phyloP scores from a whole-genome alignment of 2,888 invertebrate genomes.

The Operophtera brumata region DNA sequence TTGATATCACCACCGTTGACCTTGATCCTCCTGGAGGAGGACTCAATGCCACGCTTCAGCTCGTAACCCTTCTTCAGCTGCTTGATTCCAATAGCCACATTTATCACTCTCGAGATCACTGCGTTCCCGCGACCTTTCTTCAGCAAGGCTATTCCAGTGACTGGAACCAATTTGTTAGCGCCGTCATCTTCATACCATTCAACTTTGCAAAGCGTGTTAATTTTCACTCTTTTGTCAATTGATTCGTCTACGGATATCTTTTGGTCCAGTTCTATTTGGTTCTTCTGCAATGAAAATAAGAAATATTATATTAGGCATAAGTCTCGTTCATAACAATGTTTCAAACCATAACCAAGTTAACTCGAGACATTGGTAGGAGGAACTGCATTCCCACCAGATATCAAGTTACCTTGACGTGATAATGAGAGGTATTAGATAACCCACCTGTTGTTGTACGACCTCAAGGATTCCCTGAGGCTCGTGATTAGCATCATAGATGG shows the following conservation, averaged over 20 bases:
- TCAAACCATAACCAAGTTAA: neutral
- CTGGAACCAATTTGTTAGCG: constrained; percentile 80
- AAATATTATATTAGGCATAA: neutral
- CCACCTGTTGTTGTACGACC: constrained; percentile 84
- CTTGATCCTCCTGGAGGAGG: constrained; percentile 81
- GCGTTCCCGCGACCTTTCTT: constrained; percentile 78
- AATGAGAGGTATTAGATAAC: neutral
- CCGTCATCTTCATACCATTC: constrained; percentile 85
- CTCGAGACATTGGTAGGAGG: neutral
- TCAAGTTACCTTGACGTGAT: neutral
- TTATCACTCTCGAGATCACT: constrained; percentile 76
- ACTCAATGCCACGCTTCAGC: constrained; percentile 83
- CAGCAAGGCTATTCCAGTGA: constrained; percentile 81
- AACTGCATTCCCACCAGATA: neutral
- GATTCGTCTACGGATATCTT: constrained; percentile 65
- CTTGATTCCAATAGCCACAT: constrained; percentile 80
- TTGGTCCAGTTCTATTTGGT: constrained; percentile 73
- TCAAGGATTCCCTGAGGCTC: constrained; percentile 85
- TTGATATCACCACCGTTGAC: constrained; percentile 82
- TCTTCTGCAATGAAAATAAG: constrained; percentile 57
- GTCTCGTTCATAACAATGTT: neutral
- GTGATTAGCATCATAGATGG: constrained; percentile 84
- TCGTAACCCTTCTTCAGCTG: constrained; percentile 80
- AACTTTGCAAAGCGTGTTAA: constrained; percentile 83
- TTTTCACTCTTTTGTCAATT: constrained; percentile 83